Conservation (phyloP, 1,140 invertebrate species). For the Bradysia coprophila region DNA sequence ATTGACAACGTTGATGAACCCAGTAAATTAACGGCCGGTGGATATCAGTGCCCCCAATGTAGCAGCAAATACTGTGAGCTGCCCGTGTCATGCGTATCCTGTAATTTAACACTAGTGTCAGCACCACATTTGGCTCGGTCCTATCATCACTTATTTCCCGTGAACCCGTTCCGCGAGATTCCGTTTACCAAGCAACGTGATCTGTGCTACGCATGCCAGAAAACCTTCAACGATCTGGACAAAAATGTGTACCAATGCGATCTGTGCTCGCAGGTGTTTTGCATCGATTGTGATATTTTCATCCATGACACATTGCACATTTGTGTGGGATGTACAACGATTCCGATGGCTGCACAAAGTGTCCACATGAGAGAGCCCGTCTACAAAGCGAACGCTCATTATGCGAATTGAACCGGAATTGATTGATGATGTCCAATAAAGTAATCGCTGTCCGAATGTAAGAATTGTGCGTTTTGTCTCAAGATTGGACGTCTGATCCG, state of each 20-base stretch:
- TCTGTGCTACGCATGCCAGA: constrained; percentile 54
- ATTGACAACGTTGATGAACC: constrained; percentile 51
- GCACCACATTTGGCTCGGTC: constrained; percentile 92
- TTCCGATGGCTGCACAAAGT: constrained; percentile 10
- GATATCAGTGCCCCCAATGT: constrained; percentile 93
- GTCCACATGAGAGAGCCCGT: background rate
- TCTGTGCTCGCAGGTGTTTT: constrained; percentile 63
- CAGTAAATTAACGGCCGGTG: constrained; percentile 45
- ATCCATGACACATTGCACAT: constrained; percentile 84
- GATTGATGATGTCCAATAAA: too few species aligned
- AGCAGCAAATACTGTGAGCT: constrained; percentile 94
- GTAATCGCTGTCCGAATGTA: too few species aligned
- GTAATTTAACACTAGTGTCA: constrained; percentile 90
- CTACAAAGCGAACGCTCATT: too few species aligned
- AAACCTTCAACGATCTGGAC: constrained; percentile 40
- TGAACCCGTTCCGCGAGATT: constrained; percentile 64
- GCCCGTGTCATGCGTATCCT: constrained; percentile 89
- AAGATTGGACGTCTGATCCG: too few species aligned
- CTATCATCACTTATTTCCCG: constrained; percentile 92
- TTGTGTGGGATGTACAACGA: constrained; percentile 77
- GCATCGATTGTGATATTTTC: constrained; percentile 89
- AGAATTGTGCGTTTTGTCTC: too few species aligned
- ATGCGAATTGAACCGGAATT: too few species aligned
- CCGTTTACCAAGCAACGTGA: constrained; percentile 28
- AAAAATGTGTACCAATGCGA: constrained; percentile 67